Percentiles rank a stretch among this genome's conserved stretches.
phyloP scores from a whole-genome alignment of 2,113 vertebrate genomes.

The Labeo rohita region DNA sequence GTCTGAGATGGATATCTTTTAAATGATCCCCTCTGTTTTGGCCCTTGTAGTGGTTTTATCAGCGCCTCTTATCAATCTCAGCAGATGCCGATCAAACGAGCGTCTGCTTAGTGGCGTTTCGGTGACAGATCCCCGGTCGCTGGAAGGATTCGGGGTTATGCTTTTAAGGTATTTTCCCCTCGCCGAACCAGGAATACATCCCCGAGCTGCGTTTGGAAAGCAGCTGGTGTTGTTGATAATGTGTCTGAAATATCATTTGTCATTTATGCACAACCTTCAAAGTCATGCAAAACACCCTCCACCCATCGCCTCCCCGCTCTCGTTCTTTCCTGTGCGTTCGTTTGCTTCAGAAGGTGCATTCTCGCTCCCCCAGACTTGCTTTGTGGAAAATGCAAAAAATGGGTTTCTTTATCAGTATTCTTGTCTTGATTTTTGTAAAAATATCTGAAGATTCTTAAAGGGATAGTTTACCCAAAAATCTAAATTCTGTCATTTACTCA shows the following conservation, averaged over 20 bases:
- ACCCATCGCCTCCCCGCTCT: not conserved
- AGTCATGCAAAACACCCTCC: slow-evolving; percentile 34
- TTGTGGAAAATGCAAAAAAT: not conserved
- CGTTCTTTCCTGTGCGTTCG: not conserved
- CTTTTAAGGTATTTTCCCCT: slow-evolving; percentile 19
- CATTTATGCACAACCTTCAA: slow-evolving; percentile 42
- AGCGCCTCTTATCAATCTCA: slow-evolving; percentile 21
- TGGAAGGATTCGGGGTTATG: not conserved
- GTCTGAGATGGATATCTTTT: slow-evolving; percentile 13
- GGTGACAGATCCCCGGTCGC: not conserved
- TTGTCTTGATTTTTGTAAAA: no score
- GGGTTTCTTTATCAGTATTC: no score
- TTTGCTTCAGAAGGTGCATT: not conserved
- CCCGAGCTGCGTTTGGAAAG: slow-evolving; percentile 5
- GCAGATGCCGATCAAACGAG: slow-evolving; percentile 11
- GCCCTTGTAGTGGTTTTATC: slow-evolving; percentile 20
- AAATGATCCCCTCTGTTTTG: slow-evolving; percentile 29
- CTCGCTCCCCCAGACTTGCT: not conserved
- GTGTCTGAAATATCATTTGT: slow-evolving; percentile 31
- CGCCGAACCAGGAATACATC: not conserved
- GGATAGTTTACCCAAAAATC: no score
- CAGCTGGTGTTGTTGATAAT: slow-evolving; percentile 41
- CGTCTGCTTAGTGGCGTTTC: not conserved
- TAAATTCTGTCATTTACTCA: no score
- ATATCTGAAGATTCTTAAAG: no score